Evolutionary conservation across 2,888 invertebrate genomes (phyloP).

Genomic region (Cyclophora albipunctata): DNA sequence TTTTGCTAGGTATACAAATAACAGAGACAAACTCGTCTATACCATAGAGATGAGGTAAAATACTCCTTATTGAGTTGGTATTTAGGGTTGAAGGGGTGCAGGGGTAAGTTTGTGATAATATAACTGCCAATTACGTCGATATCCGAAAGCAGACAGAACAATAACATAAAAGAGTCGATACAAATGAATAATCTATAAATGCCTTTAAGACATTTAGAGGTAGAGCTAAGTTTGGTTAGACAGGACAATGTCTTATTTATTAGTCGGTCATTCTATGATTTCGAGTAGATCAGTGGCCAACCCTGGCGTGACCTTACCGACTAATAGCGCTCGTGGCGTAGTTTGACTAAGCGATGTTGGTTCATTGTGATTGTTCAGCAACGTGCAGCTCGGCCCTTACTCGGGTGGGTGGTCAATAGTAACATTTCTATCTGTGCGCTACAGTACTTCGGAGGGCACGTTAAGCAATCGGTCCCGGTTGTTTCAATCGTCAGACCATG

Average conservation of each 20-base stretch:
- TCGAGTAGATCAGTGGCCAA: not conserved
- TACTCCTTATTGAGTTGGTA: constrained; percentile 3
- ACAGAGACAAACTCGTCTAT: constrained; percentile 1
- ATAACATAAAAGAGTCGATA: constrained; percentile 71
- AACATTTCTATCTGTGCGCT: too few relatives aligned
- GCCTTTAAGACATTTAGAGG: constrained; percentile 60
- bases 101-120: constrained; percentile 34
- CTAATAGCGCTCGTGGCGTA: too few relatives aligned
- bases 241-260: constrained; percentile 3
- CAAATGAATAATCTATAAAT: constrained; percentile 74
- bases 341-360: too few relatives aligned
- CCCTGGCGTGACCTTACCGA: not conserved
- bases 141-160: constrained; percentile 55
- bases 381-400: too few relatives aligned
- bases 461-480: too few relatives aligned
- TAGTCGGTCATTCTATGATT: not conserved
- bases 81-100: constrained; percentile 20
- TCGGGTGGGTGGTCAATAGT: too few relatives aligned
- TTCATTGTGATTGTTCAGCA: too few relatives aligned
- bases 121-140: constrained; percentile 59
- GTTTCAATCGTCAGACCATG: too few relatives aligned
- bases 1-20: not conserved
- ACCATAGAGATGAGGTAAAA: constrained; percentile 9
- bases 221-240: constrained; percentile 29
- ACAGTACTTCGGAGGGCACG: too few relatives aligned